Base-by-base conservation (phyloP, 92 coral and sea anemone species). In the Siderastrea siderea region DNA sequence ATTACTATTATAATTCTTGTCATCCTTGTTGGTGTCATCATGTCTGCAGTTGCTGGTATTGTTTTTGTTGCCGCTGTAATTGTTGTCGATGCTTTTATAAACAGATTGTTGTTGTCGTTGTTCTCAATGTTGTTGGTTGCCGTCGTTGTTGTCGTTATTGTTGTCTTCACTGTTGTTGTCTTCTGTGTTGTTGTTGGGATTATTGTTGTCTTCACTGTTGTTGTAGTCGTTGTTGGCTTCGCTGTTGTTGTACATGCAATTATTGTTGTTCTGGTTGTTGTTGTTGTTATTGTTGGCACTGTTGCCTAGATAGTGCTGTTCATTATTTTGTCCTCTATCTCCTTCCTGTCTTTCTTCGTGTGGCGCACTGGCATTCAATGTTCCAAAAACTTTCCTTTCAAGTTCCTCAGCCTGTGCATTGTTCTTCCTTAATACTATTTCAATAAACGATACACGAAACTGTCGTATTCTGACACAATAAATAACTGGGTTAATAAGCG, bases 401-500 rank as follows among this genome's bases (percentile, higher is more conserved):
- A 78, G 16, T 15, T 47, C 38, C 16, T 78, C 70, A 8, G 70
- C 71, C 12, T 65, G 57, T 49, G 83, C 7, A 16, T 15, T 9
- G 47, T n/a, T 63, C 47, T 62, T 79, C 3, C 72, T 48, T 2
- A 65, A 16, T 12, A 79, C 3, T 11, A 79, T n/a, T 79, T 79
- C 46, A n/a, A 79, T 47, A 8, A 79, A 79, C 14, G 83, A 72
- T 2, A 79, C 16, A 3, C 83, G 83, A 64, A 79, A 79, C 16
- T 14, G 57, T 62, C 58, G 46, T 19, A 47, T 2, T 48, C 72
- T 79, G 1, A 51, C 16, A 64, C 58, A 47, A 46, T 62, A 63
- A 51, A 79, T 64, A 7, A 79, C 10, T 5, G 83, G 83, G 13
- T 79, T 79, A 1, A 64, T 9, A 3, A 79, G n/a, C 47, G 83